Base-by-base conservation (phyloP, 2,888 invertebrate genomes). In the Troides aeacus region DNA sequence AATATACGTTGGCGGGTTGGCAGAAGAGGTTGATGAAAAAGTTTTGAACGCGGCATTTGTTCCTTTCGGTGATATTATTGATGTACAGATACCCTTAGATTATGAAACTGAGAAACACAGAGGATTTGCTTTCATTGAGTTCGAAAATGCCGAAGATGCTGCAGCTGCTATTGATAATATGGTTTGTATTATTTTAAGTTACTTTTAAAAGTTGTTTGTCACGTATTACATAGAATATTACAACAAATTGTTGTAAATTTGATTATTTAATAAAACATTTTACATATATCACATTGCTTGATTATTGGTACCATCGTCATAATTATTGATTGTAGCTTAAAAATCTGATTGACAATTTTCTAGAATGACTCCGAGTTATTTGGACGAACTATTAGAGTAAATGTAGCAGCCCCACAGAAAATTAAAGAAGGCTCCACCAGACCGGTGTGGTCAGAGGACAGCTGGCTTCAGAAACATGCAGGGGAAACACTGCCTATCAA, bases 61-160 rank as follows among this genome's bases (percentile, higher is more conserved):
- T 77, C 99, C 99, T 1, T 99, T 99, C 86, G 99, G 99, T 12
- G 99, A 99, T 85, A 96, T 99, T 71, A 95, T 98, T n/a, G 99
- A 99, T 85, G 97, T 99, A 61, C 98, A 99, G 91, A 98, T 99
- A 85, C 99, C 99, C 15, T 93, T 99, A 64, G 99, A 99, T 92
- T 99, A 99, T 93, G 99, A 99, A 89, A 96, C 96, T 68, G 98
- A 99, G 83, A 98, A 98, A 82, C 99, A 99, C 83, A 94, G 99
- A 81, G 99, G 99, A n/a, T 99, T 99, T 92, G 99, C 99, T 0
- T 99, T 99, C 85, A 96, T 99, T 74, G 99, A 99, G 90, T 99
- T 98, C 92, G 99, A 99, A 90, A 94, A 95, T 75, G 96, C 97
- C 12, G 99, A 99, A 92, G 99, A 99, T 94, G 99, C 99, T n/a